Evolutionary conservation across 1,140 invertebrate genomes (phyloP).

Genomic region (Amphibalanus amphitrite): DNA sequence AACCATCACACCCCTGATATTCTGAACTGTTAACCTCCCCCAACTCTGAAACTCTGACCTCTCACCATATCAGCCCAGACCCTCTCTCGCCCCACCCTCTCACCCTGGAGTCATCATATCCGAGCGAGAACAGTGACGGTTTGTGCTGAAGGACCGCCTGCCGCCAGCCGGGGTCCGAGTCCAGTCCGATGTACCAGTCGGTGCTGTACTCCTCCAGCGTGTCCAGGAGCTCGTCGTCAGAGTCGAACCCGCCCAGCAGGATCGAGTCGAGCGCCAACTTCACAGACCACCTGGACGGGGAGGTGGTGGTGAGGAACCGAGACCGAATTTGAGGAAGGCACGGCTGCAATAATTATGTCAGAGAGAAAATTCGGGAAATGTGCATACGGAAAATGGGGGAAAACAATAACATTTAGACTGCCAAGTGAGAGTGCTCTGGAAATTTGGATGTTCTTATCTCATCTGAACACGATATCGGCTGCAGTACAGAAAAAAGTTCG

Average conservation of each 20-base stretch:
- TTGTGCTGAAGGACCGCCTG: conserved; percentile 25
- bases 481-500: too few relatives aligned
- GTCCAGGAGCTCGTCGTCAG: conserved; percentile 26
- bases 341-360: too few relatives aligned
- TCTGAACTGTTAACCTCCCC: too few relatives aligned
- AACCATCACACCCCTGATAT: too few relatives aligned
- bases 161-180: conserved; percentile 27
- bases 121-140: conserved; percentile 30
- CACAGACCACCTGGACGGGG: conserved; percentile 18
- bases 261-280: conserved; percentile 32
- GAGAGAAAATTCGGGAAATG: too few relatives aligned
- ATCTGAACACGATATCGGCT: too few relatives aligned
- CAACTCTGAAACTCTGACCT: too few relatives aligned
- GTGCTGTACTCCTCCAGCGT: conserved; percentile 27
- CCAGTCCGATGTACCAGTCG: conserved; percentile 31
- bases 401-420: too few relatives aligned
- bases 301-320: conserved; percentile 1
- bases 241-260: conserved; percentile 24
- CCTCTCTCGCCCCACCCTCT: neutral
- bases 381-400: too few relatives aligned
- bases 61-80: neutral
- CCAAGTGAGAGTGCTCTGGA: too few relatives aligned
- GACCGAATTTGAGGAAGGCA: too few relatives aligned
- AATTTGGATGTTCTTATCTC: too few relatives aligned
- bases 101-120: conserved; percentile 23